Evolutionary conservation across 1,140 invertebrate genomes (phyloP).

Genomic region (Oreohelix idahoensis): DNA sequence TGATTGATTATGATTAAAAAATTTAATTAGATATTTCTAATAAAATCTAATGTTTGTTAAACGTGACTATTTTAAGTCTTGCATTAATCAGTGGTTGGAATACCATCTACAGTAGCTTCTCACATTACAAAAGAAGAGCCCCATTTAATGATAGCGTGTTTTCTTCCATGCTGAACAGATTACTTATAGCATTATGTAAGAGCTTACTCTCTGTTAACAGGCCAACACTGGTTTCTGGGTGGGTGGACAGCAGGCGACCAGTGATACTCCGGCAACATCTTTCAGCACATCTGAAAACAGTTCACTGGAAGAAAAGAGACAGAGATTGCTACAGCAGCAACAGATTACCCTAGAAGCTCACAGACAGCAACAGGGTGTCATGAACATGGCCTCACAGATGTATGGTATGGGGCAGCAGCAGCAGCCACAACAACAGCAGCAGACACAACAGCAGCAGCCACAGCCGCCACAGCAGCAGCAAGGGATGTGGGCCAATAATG

Average conservation of each 20-base stretch:
- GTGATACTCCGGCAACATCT: not conserved
- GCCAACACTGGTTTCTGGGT: not conserved
- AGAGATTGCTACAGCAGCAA: constrained; percentile 27
- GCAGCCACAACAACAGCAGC: not conserved
- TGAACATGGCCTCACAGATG: constrained; percentile 25
- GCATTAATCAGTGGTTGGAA: no score
- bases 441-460: not conserved
- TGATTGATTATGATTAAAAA: no score
- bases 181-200: not conserved
- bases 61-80: no score
- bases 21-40: no score
- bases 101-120: no score
- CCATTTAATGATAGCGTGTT: no score
- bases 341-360: constrained; percentile 12
- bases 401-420: not conserved
- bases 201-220: not conserved
- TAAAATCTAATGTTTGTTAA: no score
- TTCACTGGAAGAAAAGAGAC: constrained; percentile 9
- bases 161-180: no score
- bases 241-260: not conserved
- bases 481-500: not conserved
- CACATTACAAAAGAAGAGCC: no score
- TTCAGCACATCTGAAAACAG: not conserved
- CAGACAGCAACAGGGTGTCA: constrained; percentile 19
- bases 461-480: constrained; percentile 7